Conservation (phyloP, 2,797 vertebrate species). For the Macroramphosus scolopax region DNA sequence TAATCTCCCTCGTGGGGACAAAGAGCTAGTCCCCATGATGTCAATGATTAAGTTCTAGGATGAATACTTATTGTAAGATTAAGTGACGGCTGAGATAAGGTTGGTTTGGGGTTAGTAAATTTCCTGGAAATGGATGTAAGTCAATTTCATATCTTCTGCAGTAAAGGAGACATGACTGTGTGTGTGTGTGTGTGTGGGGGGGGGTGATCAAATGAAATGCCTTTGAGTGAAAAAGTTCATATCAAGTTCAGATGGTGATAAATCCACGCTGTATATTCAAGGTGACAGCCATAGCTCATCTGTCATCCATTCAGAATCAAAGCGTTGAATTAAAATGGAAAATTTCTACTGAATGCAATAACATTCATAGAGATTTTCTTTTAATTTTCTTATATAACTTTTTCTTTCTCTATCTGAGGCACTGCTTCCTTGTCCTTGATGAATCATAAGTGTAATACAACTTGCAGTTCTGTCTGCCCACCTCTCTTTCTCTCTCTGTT, state of each 20-base stretch:
- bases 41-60: too few relatives aligned
- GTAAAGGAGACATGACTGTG: not conserved
- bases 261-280: slow-evolving; percentile 37
- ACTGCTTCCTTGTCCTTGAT: slow-evolving; percentile 27
- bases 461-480: slow-evolving; percentile 36
- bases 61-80: too few relatives aligned
- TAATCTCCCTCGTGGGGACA: too few relatives aligned
- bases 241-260: slow-evolving; percentile 47
- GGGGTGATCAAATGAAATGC: slow-evolving; percentile 35
- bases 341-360: slow-evolving; percentile 32
- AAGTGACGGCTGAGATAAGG: too few relatives aligned
- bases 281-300: slow-evolving; percentile 53
- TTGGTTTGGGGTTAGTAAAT: too few relatives aligned
- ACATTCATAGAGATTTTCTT: slow-evolving; percentile 29
- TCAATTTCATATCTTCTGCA: too few relatives aligned
- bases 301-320: slow-evolving; percentile 33
- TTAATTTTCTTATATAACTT: slow-evolving; percentile 18
- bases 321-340: slow-evolving; percentile 24
- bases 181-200: slow-evolving; percentile 39
- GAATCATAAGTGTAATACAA: slow-evolving; percentile 47
- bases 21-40: too few relatives aligned
- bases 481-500: slow-evolving; percentile 20
- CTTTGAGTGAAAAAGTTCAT: too few relatives aligned
- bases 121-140: too few relatives aligned
- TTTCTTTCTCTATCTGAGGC: slow-evolving; percentile 16